phyloP scores from a whole-genome alignment of 2,797 vertebrate genomes.

The Brotula barbata region DNA sequence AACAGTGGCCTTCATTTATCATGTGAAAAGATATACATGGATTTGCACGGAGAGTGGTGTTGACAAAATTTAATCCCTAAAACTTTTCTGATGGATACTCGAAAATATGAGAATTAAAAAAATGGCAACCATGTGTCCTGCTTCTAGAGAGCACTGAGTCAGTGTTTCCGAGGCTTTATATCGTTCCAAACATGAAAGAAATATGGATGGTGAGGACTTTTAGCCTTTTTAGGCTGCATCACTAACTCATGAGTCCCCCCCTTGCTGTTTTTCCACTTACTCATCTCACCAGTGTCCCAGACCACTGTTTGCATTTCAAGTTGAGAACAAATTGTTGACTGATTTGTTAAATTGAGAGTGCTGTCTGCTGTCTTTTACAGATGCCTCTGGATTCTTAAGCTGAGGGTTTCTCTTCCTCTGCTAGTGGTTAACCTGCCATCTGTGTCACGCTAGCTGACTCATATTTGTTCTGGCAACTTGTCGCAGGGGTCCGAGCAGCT shows the following conservation, averaged over 20 bases:
- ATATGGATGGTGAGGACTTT: neutral
- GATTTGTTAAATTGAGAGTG: conserved; percentile 42
- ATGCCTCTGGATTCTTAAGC: neutral
- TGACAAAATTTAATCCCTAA: conserved; percentile 19
- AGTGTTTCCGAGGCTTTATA: conserved; percentile 11
- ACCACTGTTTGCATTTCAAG: conserved; percentile 38
- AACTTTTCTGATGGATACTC: conserved; percentile 18
- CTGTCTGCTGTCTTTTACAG: conserved; percentile 30
- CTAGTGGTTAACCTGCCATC: conserved; percentile 33
- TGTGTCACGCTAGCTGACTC: conserved; percentile 34
- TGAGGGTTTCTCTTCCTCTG: conserved; percentile 29
- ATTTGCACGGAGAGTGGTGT: neutral
- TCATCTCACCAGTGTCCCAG: conserved; percentile 23
- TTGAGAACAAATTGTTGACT: conserved; percentile 40
- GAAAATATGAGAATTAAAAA: neutral
- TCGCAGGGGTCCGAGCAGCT: conserved; percentile 1
- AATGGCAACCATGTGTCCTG: conserved; percentile 4
- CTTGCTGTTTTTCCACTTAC: conserved; percentile 14
- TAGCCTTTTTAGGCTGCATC: conserved; percentile 11
- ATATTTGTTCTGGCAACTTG: conserved; percentile 48
- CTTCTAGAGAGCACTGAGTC: neutral
- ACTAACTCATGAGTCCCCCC: neutral
- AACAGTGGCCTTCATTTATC: conserved; percentile 41
- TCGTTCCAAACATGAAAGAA: conserved; percentile 8
- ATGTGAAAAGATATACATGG: neutral